phyloP scores from a whole-genome alignment of 2,113 vertebrate species.

The Puntigrus tetrazona region DNA sequence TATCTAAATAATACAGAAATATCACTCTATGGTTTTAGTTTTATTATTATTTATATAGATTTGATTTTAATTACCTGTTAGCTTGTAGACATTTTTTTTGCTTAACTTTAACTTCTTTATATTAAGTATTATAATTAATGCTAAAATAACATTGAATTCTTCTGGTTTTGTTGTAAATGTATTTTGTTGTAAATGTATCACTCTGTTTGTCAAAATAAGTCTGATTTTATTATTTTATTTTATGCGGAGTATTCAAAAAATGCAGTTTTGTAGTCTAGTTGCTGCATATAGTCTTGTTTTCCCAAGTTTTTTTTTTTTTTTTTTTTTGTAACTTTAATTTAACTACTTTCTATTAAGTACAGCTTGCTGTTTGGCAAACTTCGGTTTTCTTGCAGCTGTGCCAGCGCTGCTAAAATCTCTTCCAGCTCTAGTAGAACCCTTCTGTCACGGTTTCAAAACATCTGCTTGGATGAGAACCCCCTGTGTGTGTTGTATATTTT shows the following conservation, averaged over 20 bases:
- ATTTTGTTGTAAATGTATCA: neutral
- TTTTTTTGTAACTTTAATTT: neutral
- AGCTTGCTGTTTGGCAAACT: neutral
- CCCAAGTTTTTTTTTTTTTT: accelerated
- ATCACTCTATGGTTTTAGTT: too few relatives aligned
- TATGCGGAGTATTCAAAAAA: too few relatives aligned
- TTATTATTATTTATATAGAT: too few relatives aligned
- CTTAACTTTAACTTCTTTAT: neutral
- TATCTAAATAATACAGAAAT: too few relatives aligned
- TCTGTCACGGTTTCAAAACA: neutral
- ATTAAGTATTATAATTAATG: neutral
- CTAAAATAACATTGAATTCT: neutral
- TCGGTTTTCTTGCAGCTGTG: neutral
- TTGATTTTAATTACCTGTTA: too few relatives aligned
- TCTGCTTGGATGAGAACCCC: neutral
- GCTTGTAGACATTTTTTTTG: too few relatives aligned
- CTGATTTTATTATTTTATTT: neutral
- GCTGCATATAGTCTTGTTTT: too few relatives aligned
- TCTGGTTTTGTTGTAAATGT: neutral
- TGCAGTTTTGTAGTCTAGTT: too few relatives aligned
- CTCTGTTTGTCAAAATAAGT: neutral
- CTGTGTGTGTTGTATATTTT: conserved; percentile 38
- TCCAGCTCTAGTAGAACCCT: conserved; percentile 9
- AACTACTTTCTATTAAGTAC: neutral
- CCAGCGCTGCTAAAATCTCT: neutral